Evolutionary conservation across 2,113 vertebrate genomes (phyloP).

Genomic region (Gambusia holbrooki): DNA sequence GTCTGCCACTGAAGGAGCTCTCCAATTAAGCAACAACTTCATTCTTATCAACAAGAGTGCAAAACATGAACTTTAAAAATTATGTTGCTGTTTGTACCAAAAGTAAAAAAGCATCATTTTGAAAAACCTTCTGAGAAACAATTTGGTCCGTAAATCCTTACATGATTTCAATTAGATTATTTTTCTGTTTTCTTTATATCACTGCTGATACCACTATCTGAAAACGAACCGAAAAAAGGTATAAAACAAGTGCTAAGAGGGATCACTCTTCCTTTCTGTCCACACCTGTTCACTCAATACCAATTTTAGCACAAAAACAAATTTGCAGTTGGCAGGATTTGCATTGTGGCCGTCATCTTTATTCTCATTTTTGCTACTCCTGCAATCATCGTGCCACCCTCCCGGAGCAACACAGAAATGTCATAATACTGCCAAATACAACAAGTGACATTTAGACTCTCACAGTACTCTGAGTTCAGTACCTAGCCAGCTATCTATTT

Average conservation of each 20-base stretch:
- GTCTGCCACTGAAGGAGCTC: no score
- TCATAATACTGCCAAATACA: constrained; percentile 45
- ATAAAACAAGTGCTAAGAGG: not conserved
- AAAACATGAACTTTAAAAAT: constrained; percentile 7
- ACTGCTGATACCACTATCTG: constrained; percentile 1
- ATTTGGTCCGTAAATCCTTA: constrained; percentile 42
- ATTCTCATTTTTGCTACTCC: constrained; percentile 41
- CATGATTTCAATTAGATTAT: constrained; percentile 17
- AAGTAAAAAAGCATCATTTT: constrained; percentile 24
- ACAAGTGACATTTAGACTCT: constrained; percentile 22
- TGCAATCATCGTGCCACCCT: constrained; percentile 25
- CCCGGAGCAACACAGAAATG: constrained; percentile 35
- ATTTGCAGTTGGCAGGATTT: constrained; percentile 14
- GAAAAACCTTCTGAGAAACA: constrained; percentile 29
- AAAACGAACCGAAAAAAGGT: constrained; percentile 24
- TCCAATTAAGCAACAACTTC: no score
- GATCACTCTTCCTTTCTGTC: no score
- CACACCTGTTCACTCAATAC: no score
- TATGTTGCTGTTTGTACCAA: constrained; percentile 22
- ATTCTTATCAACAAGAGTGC: not conserved
- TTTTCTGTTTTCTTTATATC: not conserved
- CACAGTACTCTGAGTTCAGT: constrained; percentile 7
- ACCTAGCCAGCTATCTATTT: constrained; percentile 41
- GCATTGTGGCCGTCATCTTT: constrained; percentile 31
- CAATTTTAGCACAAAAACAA: not conserved